A percentile compares a stretch with the other conserved stretches of the same genome.
Conservation (phyloP, 2,888 invertebrate species). For the Brenthis ino region DNA sequence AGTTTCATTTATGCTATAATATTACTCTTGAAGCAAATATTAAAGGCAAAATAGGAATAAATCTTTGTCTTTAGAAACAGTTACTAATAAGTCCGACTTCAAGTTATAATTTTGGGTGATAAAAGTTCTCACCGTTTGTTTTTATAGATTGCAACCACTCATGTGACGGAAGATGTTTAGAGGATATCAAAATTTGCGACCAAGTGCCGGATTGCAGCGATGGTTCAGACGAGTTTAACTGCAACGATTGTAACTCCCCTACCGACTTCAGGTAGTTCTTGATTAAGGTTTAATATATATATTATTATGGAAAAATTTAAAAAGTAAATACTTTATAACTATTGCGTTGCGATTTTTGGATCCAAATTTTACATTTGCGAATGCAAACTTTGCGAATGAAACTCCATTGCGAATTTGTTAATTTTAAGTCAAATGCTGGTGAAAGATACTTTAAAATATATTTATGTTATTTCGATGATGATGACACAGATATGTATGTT, state of each 20-base stretch:
- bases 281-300: neutral
- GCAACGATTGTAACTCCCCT: slow-evolving; percentile 59
- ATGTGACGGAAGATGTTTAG: slow-evolving; percentile 84
- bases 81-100: too few relatives aligned
- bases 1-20: too few relatives aligned
- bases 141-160: slow-evolving; percentile 56
- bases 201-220: slow-evolving; percentile 82
- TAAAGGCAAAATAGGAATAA: too few relatives aligned
- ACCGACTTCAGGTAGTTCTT: slow-evolving; percentile 69
- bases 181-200: slow-evolving; percentile 83
- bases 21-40: too few relatives aligned
- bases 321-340: neutral
- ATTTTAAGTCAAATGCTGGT: neutral
- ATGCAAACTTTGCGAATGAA: neutral
- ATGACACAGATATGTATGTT: slow-evolving; percentile 3
- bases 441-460: neutral
- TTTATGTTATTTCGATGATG: neutral
- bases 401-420: neutral
- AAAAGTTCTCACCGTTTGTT: too few relatives aligned
- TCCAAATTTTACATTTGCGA: neutral
- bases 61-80: too few relatives aligned
- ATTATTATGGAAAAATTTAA: neutral
- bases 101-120: too few relatives aligned
- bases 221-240: slow-evolving; percentile 79
- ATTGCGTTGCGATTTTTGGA: slow-evolving; percentile 7